Evolutionary conservation across 2,113 vertebrate species (phyloP).

Genomic region (Ibidorhyncha struthersii): DNA sequence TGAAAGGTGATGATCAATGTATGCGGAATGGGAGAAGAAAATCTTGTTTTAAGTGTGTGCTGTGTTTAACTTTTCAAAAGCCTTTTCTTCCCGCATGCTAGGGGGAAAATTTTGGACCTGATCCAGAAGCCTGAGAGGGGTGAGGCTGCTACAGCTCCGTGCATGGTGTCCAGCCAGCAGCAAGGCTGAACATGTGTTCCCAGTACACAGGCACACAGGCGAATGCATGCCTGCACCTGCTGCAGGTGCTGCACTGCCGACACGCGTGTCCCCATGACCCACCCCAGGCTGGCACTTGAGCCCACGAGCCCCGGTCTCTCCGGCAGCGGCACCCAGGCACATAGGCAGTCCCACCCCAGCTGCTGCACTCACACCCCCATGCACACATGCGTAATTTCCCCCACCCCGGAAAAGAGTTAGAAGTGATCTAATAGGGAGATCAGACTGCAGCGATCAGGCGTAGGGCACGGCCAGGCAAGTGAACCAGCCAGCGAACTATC

Average conservation of each 20-base stretch:
- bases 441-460: background rate
- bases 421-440: background rate
- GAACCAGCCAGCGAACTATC: background rate
- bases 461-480: accelerated
- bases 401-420: background rate
- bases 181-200: background rate
- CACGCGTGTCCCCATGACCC: background rate
- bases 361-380: background rate
- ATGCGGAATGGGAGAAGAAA: background rate
- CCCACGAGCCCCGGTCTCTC: accelerated
- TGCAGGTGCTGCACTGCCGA: background rate
- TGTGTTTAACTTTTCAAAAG: background rate
- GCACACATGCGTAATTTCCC: no score
- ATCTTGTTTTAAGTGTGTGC: background rate
- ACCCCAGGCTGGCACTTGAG: background rate
- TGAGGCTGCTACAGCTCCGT: background rate
- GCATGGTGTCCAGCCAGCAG: accelerated
- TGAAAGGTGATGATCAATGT: background rate
- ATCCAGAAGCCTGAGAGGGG: background rate
- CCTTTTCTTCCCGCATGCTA: background rate
- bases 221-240: accelerated
- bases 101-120: accelerated
- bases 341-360: background rate
- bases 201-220: accelerated
- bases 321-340: background rate